Percentiles rank a stretch among this genome's conserved stretches.
Evolutionary conservation across 2,113 vertebrate species (phyloP).

Genomic region (Hypocryptadius cinnamomeus): DNA sequence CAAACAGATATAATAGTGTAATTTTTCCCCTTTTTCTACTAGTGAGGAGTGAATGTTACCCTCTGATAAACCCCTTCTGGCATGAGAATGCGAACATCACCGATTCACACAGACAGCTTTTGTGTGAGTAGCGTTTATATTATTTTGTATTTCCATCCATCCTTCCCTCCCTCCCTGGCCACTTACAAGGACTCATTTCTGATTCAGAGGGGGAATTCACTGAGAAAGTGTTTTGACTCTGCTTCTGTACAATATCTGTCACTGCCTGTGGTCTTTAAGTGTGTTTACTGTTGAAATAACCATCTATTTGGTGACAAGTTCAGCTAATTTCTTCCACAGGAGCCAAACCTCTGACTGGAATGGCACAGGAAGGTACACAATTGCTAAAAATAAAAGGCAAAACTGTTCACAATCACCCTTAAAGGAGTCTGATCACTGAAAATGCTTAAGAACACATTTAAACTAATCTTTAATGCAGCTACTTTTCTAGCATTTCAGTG

Average conservation of each 20-base stretch:
- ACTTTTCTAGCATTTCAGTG: background rate
- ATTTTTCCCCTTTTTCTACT: background rate
- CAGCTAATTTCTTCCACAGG: background rate
- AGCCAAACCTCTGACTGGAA: background rate
- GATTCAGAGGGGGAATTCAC: background rate
- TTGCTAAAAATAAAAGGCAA: background rate
- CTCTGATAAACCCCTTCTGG: slow-evolving; percentile 82
- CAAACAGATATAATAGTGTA: background rate
- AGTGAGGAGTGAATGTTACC: slow-evolving; percentile 73
- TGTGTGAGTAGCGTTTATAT: slow-evolving; percentile 69
- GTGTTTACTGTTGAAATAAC: background rate
- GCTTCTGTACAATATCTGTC: background rate
- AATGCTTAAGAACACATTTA: background rate
- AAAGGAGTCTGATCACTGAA: background rate
- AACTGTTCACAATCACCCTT: background rate
- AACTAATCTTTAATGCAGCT: background rate
- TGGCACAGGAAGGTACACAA: background rate
- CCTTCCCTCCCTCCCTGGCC: background rate
- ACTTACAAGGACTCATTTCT: background rate
- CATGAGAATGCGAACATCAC: slow-evolving; percentile 72
- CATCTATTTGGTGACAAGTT: background rate
- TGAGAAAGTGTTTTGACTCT: background rate
- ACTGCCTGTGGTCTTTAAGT: background rate
- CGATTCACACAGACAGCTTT: slow-evolving; percentile 72
- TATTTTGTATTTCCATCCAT: background rate